Base-by-base conservation (phyloP, 2,888 invertebrate species). In the Shargacucullia verbasci region DNA sequence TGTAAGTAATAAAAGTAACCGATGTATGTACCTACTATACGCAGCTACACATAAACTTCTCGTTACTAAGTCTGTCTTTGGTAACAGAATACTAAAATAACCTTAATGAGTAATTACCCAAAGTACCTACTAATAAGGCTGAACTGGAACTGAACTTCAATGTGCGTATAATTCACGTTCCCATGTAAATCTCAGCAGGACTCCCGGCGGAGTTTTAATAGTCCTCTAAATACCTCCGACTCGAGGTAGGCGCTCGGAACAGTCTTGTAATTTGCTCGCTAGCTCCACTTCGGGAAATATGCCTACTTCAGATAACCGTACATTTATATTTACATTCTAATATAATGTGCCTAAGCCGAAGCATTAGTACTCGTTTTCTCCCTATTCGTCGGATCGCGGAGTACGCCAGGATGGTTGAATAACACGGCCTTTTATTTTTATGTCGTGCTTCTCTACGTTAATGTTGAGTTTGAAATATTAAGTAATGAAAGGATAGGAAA, bases 181-280 rank as follows among this genome's bases (percentile, higher is more conserved):
- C 74, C 77, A 83, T 85, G 82, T 84, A 84, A 89, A 87, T 86
- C 87, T 82, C 79, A 63, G 77, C 78, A 83, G 81, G 81, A 81
- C 77, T 83, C 78, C 82, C 80, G 74, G 79, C 76, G 78, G 86
- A 86, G 84, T 86, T 88, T 86, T 88, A 89, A 88, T 89, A 84
- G 86, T 81, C 82, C 84, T 82, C 75, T 88, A 88, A 76, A 89
- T 87, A 83, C 83, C 82, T 77, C 77, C 60, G 71, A 82, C 79
- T 79, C 68, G 80, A 79, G 80, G 81, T 82, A 77, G 77, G 80
- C 79, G 76, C 72, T 76, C 77, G 77, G 73, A 78, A 80, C 82
- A 81, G 82, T 82, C 84, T 82, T 83, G 84, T 87, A 86, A 89
- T 89, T 89, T 85, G 86, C 83, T 84, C 78, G 77, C 73, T 57